These are phyloP conservation scores for Scomberomorus guttatus DNA, from an alignment of 2,797 vertebrate genomes.

Conservation along the genomic window DNA sequence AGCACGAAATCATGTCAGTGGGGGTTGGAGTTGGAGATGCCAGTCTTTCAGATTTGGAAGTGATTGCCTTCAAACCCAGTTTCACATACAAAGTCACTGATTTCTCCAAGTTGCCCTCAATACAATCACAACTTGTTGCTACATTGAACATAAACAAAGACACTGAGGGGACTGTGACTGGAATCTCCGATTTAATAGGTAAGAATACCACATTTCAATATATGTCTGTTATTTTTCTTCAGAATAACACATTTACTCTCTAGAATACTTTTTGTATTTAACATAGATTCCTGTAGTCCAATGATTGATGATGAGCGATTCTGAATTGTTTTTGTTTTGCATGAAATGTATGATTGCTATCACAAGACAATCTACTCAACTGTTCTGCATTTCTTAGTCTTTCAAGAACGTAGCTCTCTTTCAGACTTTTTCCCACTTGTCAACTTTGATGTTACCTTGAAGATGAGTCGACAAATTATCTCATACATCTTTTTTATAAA, in stretches of 20 bases:
- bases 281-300: not conserved
- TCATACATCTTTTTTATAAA: conserved; percentile 63
- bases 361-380: not conserved
- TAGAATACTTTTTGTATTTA: not conserved
- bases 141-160: conserved; percentile 68
- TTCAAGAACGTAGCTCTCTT: conserved; percentile 17
- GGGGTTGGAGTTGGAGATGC: conserved; percentile 88
- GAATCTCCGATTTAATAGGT: conserved; percentile 76
- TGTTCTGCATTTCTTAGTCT: conserved; percentile 7
- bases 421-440: conserved; percentile 16
- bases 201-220: conserved; percentile 58
- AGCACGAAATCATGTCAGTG: conserved; percentile 85
- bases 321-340: not conserved
- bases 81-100: conserved; percentile 86
- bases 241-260: not conserved
- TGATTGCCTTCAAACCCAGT: conserved; percentile 87
- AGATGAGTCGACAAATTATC: conserved; percentile 26
- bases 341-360: conserved; percentile 4
- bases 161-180: conserved; percentile 58
- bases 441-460: conserved; percentile 22
- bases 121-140: conserved; percentile 81
- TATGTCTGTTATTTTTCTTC: not conserved
- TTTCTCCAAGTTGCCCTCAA: conserved; percentile 82
- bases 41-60: conserved; percentile 86
- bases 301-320: not conserved